Conservation (phyloP, 2,888 invertebrate species). For the Nowickia ferox region DNA sequence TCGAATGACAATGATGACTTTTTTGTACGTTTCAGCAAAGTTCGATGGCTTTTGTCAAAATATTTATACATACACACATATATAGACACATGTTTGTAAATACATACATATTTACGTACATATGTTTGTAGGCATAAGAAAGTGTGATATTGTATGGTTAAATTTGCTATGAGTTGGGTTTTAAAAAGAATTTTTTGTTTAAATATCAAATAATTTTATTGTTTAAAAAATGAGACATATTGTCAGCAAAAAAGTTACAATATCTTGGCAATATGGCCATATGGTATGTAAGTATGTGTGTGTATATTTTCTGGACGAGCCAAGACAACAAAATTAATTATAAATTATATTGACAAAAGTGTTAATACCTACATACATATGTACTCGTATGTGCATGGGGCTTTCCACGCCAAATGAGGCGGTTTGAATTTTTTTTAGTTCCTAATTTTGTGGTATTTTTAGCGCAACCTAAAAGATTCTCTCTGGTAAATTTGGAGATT, state of each 20-base stretch:
- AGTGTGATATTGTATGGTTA: conserved; percentile 21
- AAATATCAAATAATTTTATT: conserved; percentile 35
- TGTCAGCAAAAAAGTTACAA: conserved; percentile 57
- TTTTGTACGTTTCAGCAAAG: conserved; percentile 52
- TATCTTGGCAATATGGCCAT: background rate
- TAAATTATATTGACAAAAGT: too few species aligned
- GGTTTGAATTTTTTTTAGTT: too few species aligned
- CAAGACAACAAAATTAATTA: too few species aligned
- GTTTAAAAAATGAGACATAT: conserved; percentile 42
- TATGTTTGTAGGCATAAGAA: background rate
- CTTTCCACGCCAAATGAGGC: too few species aligned
- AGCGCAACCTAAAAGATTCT: too few species aligned
- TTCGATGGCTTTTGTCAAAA: conserved; percentile 57
- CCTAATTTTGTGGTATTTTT: too few species aligned
- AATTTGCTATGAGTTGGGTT: conserved; percentile 21
- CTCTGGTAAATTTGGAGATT: too few species aligned
- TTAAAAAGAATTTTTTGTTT: conserved; percentile 46
- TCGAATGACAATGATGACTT: conserved; percentile 52
- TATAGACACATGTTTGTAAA: background rate
- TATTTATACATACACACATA: background rate
- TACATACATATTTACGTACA: background rate
- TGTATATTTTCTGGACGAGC: too few species aligned
- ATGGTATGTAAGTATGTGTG: background rate
- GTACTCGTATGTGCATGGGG: too few species aligned
- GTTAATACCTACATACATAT: too few species aligned